Evolutionary conservation across 2,888 invertebrate genomes (phyloP), one percentile per base, ranked within the genome.

Genomic region (Ashinkailepas kermadecensis): DNA sequence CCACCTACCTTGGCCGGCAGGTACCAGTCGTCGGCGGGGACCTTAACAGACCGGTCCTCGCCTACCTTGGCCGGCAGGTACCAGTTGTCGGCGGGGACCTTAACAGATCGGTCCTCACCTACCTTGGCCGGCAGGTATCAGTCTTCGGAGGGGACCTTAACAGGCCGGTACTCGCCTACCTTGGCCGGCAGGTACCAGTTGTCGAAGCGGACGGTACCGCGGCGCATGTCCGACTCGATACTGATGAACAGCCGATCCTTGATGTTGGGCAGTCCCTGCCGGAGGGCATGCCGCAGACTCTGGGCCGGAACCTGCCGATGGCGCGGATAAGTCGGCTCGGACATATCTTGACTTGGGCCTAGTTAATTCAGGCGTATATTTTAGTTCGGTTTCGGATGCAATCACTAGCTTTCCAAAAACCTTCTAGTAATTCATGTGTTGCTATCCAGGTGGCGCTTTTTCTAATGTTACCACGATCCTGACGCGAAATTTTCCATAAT

Each of bases 81-180:
- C 92, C 95, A 95, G 85, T 96, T 93, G 86, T 97, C 97, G 83
- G 97, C 92, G 82, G 94, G 90, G 0, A 97, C 94, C n/a, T n/a
- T n/a, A n/a, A n/a, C n/a, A n/a, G n/a, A n/a, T n/a, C n/a, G n/a
- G n/a, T n/a, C n/a, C n/a, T n/a, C n/a, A n/a, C n/a, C 58, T 58
- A 58, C 90, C 89, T 96, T 96, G 0, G 94, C 92, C 86, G 93
- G 93, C 86, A 96, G 91, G 57, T 94, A 87, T 91, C 95, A 95
- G 85, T 96, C 93, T 86, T 97, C 97, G 83, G 97, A 92, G 82
- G 94, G 90, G 0, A 97, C 94, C 39, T 39, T 39, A 39, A 39
- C 39, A 39, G 39, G 4, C 39, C 39, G 39, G 39, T 39, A 1
- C 2, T 39, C 39, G 4, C 39, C 59, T 7, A 59, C 90, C 89